Conservation (phyloP, 2,797 vertebrate genomes). For the Labeo calbasu region DNA sequence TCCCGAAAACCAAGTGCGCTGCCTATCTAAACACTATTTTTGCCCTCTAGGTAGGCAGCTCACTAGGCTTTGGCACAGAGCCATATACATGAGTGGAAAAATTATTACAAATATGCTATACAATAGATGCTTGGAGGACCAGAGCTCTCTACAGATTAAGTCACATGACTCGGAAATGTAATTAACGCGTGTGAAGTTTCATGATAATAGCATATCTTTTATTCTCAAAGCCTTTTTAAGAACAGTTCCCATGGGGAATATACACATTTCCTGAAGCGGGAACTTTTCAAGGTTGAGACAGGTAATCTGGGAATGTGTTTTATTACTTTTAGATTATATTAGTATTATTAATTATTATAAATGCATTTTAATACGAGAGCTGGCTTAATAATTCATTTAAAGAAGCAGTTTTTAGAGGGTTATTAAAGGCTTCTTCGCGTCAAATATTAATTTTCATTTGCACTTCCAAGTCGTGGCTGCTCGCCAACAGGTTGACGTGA, state of each 20-base stretch:
- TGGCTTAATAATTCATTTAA: slow-evolving; percentile 48
- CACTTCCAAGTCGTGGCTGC: slow-evolving; percentile 13
- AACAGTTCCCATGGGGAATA: slow-evolving; percentile 29
- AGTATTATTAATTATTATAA: slow-evolving; percentile 30
- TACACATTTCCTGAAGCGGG: slow-evolving; percentile 21
- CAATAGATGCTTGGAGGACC: not conserved
- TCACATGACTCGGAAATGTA: slow-evolving; percentile 35
- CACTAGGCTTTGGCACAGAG: not conserved
- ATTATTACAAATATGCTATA: not conserved
- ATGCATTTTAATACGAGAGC: slow-evolving; percentile 6
- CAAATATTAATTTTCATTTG: slow-evolving; percentile 24
- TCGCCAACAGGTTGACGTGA: not conserved
- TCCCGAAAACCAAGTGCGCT: not conserved
- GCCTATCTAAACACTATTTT: not conserved
- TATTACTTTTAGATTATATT: slow-evolving; percentile 35
- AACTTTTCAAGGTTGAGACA: slow-evolving; percentile 39
- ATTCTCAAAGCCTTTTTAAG: slow-evolving; percentile 41
- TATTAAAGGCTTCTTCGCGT: slow-evolving; percentile 6
- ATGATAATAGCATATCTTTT: slow-evolving; percentile 29
- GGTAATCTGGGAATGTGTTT: slow-evolving; percentile 25
- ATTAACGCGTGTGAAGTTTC: slow-evolving; percentile 43
- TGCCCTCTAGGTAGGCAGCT: not conserved
- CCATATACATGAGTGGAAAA: not conserved
- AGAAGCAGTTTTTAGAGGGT: not conserved
- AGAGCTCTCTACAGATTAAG: not conserved